A percentile compares a stretch with the other conserved stretches of the same genome.
Evolutionary conservation across 2,797 vertebrate genomes (phyloP).

Genomic region (Myotis findleyi): DNA sequence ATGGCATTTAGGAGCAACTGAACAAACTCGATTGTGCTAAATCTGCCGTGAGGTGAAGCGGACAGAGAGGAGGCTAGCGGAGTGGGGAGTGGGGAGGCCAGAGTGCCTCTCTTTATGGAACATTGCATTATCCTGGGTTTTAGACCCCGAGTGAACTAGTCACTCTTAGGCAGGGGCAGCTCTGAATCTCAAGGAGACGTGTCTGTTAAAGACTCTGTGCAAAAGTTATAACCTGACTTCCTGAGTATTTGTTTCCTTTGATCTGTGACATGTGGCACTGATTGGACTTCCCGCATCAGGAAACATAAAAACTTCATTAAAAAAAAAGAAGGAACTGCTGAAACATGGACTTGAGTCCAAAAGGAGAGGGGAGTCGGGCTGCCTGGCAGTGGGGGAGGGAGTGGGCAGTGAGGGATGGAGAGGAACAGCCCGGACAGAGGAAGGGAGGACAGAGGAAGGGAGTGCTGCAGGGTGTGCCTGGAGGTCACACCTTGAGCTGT

Average conservation of each 20-base stretch:
- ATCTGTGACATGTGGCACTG: slow-evolving; percentile 36
- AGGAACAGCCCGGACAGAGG: neutral
- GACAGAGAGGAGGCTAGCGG: neutral
- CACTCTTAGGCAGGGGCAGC: too few relatives aligned
- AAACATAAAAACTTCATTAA: slow-evolving; percentile 1
- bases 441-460: fast-evolving
- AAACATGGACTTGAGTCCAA: neutral
- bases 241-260: slow-evolving; percentile 47
- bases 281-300: neutral
- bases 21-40: neutral
- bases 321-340: neutral
- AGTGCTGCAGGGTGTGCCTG: neutral
- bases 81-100: neutral
- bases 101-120: neutral
- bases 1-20: neutral
- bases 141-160: neutral
- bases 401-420: neutral
- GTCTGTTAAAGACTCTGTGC: neutral
- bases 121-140: fast-evolving
- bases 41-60: fast-evolving
- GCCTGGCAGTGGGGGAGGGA: neutral
- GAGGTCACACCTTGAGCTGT: neutral
- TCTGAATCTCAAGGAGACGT: neutral
- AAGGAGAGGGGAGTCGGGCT: neutral
- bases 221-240: slow-evolving; percentile 33